Evolutionary conservation across 1,140 invertebrate species (phyloP).

Genomic region (Oedothorax gibbosus): DNA sequence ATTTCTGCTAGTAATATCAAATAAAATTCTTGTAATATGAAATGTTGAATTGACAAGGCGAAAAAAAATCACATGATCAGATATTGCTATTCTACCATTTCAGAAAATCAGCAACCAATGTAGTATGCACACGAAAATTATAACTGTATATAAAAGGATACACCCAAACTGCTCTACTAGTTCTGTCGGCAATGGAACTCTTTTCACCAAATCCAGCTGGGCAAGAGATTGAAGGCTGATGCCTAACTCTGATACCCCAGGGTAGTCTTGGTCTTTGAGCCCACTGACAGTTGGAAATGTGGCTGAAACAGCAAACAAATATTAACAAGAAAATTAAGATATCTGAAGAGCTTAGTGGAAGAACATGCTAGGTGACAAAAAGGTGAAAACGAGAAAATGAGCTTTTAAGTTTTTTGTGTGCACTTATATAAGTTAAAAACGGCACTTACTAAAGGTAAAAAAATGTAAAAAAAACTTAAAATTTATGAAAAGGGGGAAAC

Average conservation of each 20-base stretch:
- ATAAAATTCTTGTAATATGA: too few relatives aligned
- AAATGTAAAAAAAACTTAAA: constrained; percentile 21
- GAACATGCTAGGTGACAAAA: too few relatives aligned
- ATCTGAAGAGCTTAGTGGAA: background rate
- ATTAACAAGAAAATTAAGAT: background rate
- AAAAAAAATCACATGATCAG: too few relatives aligned
- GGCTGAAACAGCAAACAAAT: constrained; percentile 63
- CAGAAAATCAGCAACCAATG: too few relatives aligned
- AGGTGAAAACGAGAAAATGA: too few relatives aligned
- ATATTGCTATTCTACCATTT: too few relatives aligned
- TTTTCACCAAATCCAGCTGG: constrained; percentile 83
- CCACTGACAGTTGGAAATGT: constrained; percentile 84
- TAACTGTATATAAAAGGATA: constrained; percentile 76
- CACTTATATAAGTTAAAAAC: too few relatives aligned
- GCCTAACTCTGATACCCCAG: constrained; percentile 76
- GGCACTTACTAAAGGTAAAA: constrained; percentile 34
- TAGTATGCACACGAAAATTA: background rate
- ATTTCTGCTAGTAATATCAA: too few relatives aligned
- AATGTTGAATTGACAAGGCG: too few relatives aligned
- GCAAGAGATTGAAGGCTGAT: constrained; percentile 72
- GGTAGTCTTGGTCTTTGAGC: constrained; percentile 90
- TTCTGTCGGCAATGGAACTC: constrained; percentile 89
- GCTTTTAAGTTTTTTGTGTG: too few relatives aligned
- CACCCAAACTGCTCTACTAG: constrained; percentile 93
- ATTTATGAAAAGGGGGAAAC: too few relatives aligned